These are phyloP conservation scores for Scolanthus callimorphus DNA, from an alignment of 92 coral and sea anemone species.

Conservation along the genomic window DNA sequence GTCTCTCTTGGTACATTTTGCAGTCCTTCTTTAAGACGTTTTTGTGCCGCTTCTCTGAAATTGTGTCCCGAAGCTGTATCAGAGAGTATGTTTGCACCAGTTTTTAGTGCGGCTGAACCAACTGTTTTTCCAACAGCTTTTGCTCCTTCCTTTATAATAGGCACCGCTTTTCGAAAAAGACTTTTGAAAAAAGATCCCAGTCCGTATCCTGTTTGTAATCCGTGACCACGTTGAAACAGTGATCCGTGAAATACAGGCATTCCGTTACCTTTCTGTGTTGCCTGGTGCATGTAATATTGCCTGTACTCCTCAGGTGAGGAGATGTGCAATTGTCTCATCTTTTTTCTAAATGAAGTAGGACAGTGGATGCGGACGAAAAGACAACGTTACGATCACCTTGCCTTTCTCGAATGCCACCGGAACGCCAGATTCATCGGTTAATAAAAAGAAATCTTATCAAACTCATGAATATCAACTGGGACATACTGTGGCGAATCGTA, in stretches of 20 bases:
- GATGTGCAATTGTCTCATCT: slow-evolving; percentile 8
- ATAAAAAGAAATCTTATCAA: slow-evolving; percentile 6
- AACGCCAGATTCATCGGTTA: slow-evolving; percentile 7
- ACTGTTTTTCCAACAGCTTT: slow-evolving; percentile 5
- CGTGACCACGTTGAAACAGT: slow-evolving; percentile 28
- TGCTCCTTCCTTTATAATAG: neutral
- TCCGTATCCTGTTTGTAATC: slow-evolving; percentile 25
- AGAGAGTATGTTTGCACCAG: slow-evolving; percentile 13
- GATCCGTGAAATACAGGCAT: slow-evolving; percentile 1
- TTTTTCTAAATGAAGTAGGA: neutral
- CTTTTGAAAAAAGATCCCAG: slow-evolving; percentile 10
- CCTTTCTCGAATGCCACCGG: neutral
- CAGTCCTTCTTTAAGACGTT: neutral
- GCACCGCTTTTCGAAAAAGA: neutral
- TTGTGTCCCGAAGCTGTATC: slow-evolving; percentile 28
- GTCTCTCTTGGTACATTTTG: neutral
- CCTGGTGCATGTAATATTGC: neutral
- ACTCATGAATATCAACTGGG: slow-evolving; percentile 4
- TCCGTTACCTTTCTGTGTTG: slow-evolving; percentile 2
- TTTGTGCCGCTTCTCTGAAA: neutral
- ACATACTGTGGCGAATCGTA: slow-evolving; percentile 1
- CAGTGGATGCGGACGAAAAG: neutral
- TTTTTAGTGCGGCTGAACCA: no score
- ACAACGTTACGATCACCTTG: slow-evolving; percentile 1
- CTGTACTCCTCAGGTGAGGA: slow-evolving; percentile 9